Conservation (phyloP, 2,113 vertebrate species). For the Eulemur macaco region DNA sequence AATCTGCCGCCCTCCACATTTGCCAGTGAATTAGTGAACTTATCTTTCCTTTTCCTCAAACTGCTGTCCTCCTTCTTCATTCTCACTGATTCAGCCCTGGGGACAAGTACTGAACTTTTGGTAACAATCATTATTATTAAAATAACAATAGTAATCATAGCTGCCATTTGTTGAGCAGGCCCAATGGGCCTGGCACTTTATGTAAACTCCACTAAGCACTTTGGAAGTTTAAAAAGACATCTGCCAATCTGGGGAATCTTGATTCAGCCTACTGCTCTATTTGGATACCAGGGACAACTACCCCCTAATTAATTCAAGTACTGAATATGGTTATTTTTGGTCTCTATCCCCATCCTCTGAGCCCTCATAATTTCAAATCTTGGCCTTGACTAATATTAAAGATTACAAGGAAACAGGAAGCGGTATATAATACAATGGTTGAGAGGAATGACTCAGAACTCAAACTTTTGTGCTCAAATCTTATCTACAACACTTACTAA, state of each 20-base stretch:
- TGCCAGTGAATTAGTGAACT: no score
- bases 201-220: background rate
- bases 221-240: conserved; percentile 12
- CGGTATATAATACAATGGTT: background rate
- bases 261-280: background rate
- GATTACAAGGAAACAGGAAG: background rate
- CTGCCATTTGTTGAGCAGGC: background rate
- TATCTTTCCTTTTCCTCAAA: no score
- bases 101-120: no score
- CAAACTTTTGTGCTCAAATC: background rate
- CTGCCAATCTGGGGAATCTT: background rate
- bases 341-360: background rate
- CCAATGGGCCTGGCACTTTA: background rate
- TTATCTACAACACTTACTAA: background rate
- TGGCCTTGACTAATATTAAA: background rate
- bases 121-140: background rate
- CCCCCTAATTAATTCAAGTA: background rate
- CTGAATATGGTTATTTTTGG: background rate
- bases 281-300: background rate
- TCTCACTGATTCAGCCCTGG: no score
- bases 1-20: no score
- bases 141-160: background rate
- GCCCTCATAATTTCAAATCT: background rate
- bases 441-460: background rate
- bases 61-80: no score